Percentiles rank a stretch among this genome's conserved stretches.
Evolutionary conservation across 2,113 vertebrate species (phyloP).

Genomic region (Pseudorectes ferrugineus): DNA sequence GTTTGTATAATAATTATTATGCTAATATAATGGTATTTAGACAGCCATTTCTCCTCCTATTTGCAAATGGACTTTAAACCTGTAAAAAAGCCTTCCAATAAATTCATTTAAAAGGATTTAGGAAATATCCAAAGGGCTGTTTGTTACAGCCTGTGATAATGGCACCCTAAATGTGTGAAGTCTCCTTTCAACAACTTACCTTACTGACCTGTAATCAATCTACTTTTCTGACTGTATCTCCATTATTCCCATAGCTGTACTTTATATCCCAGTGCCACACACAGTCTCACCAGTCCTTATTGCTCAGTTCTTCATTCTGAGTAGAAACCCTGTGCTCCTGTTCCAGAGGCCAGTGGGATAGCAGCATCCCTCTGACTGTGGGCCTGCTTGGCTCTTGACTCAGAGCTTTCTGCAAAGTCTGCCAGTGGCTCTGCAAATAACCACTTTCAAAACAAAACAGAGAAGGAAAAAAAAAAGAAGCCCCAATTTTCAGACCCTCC

Average conservation of each 20-base stretch:
- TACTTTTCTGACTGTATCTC: background rate
- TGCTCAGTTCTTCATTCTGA: background rate
- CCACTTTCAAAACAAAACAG: background rate
- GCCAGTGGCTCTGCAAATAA: background rate
- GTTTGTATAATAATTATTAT: background rate
- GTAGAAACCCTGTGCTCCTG: background rate
- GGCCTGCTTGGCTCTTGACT: background rate
- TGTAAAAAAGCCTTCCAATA: background rate
- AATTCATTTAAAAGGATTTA: background rate
- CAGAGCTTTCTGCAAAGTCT: background rate
- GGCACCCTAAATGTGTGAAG: background rate
- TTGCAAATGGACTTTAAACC: background rate
- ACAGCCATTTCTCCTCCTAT: background rate
- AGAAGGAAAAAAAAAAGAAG: background rate
- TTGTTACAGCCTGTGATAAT: background rate
- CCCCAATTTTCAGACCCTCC: background rate
- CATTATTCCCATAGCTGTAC: background rate
- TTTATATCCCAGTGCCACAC: rapidly evolving
- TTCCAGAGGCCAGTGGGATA: too few relatives aligned
- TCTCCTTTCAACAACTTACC: background rate
- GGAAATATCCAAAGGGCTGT: background rate
- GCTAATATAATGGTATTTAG: background rate
- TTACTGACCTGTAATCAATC: background rate
- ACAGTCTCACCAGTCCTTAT: rapidly evolving
- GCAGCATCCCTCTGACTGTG: rapidly evolving